A percentile compares a stretch with the other conserved stretches of the same genome.
Conservation (phyloP, 2,888 invertebrate species). For the Eilema griseolum region DNA sequence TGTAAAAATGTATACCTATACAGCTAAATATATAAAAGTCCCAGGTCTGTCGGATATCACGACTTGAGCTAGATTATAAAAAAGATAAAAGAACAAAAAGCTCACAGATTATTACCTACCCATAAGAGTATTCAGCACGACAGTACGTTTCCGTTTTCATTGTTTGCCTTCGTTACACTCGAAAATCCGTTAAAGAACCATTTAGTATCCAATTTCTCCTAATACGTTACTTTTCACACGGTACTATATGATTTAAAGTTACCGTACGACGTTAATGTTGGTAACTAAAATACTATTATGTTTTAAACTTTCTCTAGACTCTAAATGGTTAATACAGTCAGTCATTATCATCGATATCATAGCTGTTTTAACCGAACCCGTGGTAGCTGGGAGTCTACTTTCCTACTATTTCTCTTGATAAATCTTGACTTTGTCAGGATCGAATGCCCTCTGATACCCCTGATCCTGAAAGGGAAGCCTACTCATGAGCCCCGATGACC, state of each 20-base stretch:
- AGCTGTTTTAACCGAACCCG: background rate
- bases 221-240: slow-evolving; percentile 12
- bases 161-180: slow-evolving; percentile 8
- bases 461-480: background rate
- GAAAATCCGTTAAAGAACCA: slow-evolving; percentile 6
- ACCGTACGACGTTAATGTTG: slow-evolving; percentile 3
- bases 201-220: slow-evolving; percentile 6
- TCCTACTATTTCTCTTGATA: background rate
- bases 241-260: slow-evolving; percentile 7
- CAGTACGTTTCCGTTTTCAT: slow-evolving; percentile 1
- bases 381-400: background rate
- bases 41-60: background rate
- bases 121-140: slow-evolving; percentile 11
- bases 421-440: background rate
- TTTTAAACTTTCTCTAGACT: background rate
- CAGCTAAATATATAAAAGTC: background rate
- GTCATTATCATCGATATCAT: background rate
- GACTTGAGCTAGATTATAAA: background rate
- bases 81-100: background rate
- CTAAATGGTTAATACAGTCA: background rate
- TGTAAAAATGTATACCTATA: no score
- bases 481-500: background rate
- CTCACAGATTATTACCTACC: background rate
- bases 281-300: background rate
- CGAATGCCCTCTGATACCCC: background rate